Base-by-base conservation (phyloP, 1,140 invertebrate species). In the Anagrus nilaparvatae region DNA sequence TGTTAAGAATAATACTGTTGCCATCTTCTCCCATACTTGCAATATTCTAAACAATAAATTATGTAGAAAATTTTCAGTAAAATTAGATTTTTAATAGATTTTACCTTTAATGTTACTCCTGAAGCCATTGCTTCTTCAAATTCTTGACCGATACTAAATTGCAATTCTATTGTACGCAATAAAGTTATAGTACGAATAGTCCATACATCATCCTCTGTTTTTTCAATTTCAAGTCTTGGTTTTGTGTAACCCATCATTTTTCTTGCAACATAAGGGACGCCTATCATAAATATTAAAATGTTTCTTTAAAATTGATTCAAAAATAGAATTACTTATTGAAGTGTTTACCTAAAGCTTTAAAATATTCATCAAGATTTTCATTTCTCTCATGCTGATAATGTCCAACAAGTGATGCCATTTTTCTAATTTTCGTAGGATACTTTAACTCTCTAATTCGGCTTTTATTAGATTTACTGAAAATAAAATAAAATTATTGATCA, bases 301-400 rank as follows among this genome's bases (percentile, higher is more conserved):
- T 31, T 19, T n/a, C 5, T 27, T 34, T 13, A 9, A 12, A 28
- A 39, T 31, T 27, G 13, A 20, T 27, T 17, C 14, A 16, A 21
- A 27, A 43, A 21, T 28, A 34, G 8, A 46, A 35, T 45, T 36
- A 16, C 28, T 45, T 45, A 31, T 29, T 14, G 40, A 34, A 16
- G 25, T 25, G 56, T 67, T 59, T 60, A 78, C 75, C 76, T 44
- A 77, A 57, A 43, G 70, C 71, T 57, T 66, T 68, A 49, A 75
- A 78, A 53, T 77, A 79, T 44, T 76, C 73, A 36, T 76, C 72
- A 50, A 79, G 58, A 60, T 77, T 74, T 58, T 79, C 76, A 59
- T 76, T 79, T 52, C 67, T 71, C 46, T 73, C 71, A 28, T 77
- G 72, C 49, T 73, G 67, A 59, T 78, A 81, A 55, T 70, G 74